Conservation (phyloP, 1,140 invertebrate genomes). For the Drosophila nigrodunni region DNA sequence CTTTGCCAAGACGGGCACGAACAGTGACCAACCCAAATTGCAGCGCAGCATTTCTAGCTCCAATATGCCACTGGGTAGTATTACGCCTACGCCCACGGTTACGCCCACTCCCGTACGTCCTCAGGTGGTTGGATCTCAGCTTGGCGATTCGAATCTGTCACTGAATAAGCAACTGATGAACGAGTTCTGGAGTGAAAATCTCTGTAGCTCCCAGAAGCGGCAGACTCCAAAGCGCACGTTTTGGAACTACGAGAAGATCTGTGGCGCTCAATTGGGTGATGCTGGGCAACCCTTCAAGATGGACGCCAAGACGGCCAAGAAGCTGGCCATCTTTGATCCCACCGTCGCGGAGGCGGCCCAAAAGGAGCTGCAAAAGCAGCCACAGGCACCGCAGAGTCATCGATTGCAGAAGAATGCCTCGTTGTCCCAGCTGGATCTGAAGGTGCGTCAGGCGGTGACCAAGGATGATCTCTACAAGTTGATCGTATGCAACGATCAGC, state of each 20-base stretch:
- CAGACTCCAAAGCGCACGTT: constrained; percentile 79
- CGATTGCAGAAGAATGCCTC: constrained; percentile 82
- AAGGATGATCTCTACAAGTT: constrained; percentile 84
- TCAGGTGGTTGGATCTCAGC: constrained; percentile 23
- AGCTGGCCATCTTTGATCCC: constrained; percentile 80
- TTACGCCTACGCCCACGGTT: background rate
- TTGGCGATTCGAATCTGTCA: constrained; percentile 76
- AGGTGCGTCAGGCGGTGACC: constrained; percentile 79
- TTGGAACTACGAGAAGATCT: constrained; percentile 84
- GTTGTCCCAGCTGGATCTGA: constrained; percentile 77
- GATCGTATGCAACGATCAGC: constrained; percentile 79
- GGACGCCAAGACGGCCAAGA: constrained; percentile 80
- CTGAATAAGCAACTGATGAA: constrained; percentile 83
- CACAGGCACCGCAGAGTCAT: constrained; percentile 64
- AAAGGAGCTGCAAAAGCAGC: constrained; percentile 75
- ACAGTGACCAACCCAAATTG: constrained; percentile 61
- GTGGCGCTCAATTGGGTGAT: constrained; percentile 69
- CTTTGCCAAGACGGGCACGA: constrained; percentile 47
- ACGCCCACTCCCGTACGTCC: constrained; percentile 8
- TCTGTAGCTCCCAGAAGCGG: constrained; percentile 71
- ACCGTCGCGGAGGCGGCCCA: constrained; percentile 75
- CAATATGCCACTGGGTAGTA: constrained; percentile 64
- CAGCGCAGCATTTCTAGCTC: constrained; percentile 81
- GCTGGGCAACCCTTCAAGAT: constrained; percentile 76
- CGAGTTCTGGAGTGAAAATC: constrained; percentile 83